Conservation (phyloP, 2,888 invertebrate species). For the Euproctis similis region DNA sequence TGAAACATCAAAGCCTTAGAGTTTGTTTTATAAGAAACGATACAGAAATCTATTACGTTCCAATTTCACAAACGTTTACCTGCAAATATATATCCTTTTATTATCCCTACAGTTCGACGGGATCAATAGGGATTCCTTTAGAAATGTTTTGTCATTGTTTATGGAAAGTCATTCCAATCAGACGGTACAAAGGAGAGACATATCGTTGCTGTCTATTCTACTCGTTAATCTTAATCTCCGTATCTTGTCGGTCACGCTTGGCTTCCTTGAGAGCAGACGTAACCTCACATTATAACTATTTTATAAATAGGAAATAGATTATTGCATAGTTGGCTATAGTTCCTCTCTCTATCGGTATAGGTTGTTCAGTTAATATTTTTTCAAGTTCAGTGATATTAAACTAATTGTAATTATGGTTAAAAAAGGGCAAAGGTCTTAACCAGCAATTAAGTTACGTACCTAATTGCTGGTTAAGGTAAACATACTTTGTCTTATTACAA, state of each 20-base stretch:
- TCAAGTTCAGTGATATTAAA: too few species aligned
- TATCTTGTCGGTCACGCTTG: slow-evolving; percentile 51
- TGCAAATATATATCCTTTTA: slow-evolving; percentile 26
- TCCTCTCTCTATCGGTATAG: too few species aligned
- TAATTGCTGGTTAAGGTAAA: too few species aligned
- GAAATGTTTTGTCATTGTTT: slow-evolving; percentile 60
- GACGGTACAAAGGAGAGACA: slow-evolving; percentile 50
- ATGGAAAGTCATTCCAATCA: slow-evolving; percentile 66
- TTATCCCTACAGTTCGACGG: slow-evolving; percentile 34
- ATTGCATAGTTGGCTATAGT: slow-evolving; percentile 4
- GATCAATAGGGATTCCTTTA: slow-evolving; percentile 26
- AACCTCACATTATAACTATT: slow-evolving; percentile 26
- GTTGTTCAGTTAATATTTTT: too few species aligned
- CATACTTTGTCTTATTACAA: too few species aligned
- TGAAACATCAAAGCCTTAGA: slow-evolving; percentile 22
- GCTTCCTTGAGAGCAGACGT: slow-evolving; percentile 23
- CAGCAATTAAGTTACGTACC: too few species aligned
- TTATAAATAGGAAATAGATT: slow-evolving; percentile 11
- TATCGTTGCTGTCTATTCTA: slow-evolving; percentile 44
- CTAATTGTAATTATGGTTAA: too few species aligned
- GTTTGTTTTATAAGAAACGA: slow-evolving; percentile 10
- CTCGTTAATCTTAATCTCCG: slow-evolving; percentile 64
- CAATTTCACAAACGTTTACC: slow-evolving; percentile 24
- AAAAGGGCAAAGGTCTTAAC: too few species aligned
- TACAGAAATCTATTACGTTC: slow-evolving; percentile 23